These are phyloP conservation scores for Epicauta chinensis DNA, from an alignment of 1,140 invertebrate species.

Conservation along the genomic window DNA sequence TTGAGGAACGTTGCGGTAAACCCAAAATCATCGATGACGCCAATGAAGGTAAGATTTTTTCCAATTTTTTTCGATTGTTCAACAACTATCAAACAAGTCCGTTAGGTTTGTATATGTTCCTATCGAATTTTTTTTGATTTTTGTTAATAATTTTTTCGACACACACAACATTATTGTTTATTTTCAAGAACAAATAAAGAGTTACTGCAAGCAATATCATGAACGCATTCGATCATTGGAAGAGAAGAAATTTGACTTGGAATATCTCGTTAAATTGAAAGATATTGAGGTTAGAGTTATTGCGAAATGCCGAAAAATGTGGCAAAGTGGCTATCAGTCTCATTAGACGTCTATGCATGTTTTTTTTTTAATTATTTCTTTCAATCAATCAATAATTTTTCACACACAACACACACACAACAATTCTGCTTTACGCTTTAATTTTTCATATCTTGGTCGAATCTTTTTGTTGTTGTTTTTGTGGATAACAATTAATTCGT, in stretches of 20 bases:
- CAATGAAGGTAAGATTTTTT: slow-evolving; percentile 74
- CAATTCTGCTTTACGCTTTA: too few species aligned
- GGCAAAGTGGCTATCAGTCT: too few species aligned
- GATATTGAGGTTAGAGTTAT: slow-evolving; percentile 79
- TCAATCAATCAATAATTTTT: not conserved
- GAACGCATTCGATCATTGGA: slow-evolving; percentile 82
- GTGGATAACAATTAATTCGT: too few species aligned
- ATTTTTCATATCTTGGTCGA: too few species aligned
- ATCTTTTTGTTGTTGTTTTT: too few species aligned
- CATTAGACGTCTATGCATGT: too few species aligned
- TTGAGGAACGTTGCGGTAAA: slow-evolving; percentile 90
- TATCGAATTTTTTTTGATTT: slow-evolving; percentile 15
- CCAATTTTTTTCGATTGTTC: not conserved
- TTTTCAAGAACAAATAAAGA: slow-evolving; percentile 52
- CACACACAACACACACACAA: too few species aligned
- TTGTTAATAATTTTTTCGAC: not conserved
- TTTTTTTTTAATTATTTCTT: not conserved
- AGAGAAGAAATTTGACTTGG: slow-evolving; percentile 96
- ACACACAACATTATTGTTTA: slow-evolving; percentile 6
- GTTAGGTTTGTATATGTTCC: not conserved
- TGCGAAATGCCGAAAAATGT: slow-evolving; percentile 5
- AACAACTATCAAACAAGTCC: not conserved
- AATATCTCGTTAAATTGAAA: slow-evolving; percentile 95
- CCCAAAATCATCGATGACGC: slow-evolving; percentile 84
- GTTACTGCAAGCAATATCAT: slow-evolving; percentile 81